A percentile compares a stretch with the other conserved stretches of the same genome.
Conservation (phyloP, 1,140 invertebrate species). For the Cylas formicarius region DNA sequence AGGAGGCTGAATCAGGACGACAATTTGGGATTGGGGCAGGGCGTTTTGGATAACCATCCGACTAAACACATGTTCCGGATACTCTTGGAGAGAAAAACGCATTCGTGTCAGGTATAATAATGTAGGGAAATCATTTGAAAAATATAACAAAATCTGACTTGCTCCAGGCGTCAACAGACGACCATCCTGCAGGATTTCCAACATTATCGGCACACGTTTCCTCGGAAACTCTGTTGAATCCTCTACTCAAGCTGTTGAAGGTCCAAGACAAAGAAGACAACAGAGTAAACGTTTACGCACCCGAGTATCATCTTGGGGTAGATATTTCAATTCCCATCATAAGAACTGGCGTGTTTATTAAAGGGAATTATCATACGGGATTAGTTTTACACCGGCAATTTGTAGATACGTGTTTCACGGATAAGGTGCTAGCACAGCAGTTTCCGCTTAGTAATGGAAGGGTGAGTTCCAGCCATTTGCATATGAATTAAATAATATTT, state of each 20-base stretch:
- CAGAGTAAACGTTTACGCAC: slow-evolving; percentile 29
- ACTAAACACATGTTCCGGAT: slow-evolving; percentile 71
- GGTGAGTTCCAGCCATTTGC: no score
- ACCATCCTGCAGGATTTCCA: slow-evolving; percentile 53
- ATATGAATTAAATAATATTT: no score
- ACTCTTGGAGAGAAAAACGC: slow-evolving; percentile 56
- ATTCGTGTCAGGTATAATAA: slow-evolving; percentile 42
- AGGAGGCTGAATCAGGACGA: slow-evolving; percentile 90
- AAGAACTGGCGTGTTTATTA: slow-evolving; percentile 40
- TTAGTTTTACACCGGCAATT: slow-evolving; percentile 53
- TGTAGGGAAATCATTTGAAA: no score
- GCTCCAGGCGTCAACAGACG: slow-evolving; percentile 34
- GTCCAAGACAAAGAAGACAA: slow-evolving; percentile 42
- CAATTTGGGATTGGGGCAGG: slow-evolving; percentile 85
- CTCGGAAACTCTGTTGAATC: slow-evolving; percentile 61
- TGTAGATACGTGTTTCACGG: slow-evolving; percentile 49
- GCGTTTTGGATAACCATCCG: slow-evolving; percentile 80
- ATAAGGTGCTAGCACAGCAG: slow-evolving; percentile 41
- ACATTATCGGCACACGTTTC: slow-evolving; percentile 56
- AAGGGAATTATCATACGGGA: slow-evolving; percentile 46
- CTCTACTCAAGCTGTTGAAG: slow-evolving; percentile 53
- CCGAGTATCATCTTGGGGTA: slow-evolving; percentile 41
- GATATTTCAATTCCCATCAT: slow-evolving; percentile 46
- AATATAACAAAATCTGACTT: slow-evolving; percentile 2
- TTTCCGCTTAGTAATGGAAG: slow-evolving; percentile 42